Percentiles rank a stretch among this genome's conserved stretches.
Evolutionary conservation across 1,140 invertebrate genomes (phyloP).

Genomic region (Drosophila chauvacae): DNA sequence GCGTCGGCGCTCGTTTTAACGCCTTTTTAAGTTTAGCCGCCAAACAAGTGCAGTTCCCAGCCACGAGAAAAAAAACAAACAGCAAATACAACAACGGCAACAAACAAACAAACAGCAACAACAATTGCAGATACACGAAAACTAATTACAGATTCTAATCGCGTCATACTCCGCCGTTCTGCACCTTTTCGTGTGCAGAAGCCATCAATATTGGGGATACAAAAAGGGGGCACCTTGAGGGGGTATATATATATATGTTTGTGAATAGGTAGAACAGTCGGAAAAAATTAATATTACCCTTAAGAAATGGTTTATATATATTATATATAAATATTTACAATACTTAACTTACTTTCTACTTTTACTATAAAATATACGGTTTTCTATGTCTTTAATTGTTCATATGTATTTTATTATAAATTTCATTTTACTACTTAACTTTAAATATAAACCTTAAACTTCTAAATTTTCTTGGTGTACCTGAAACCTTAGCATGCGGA

Average conservation of each 20-base stretch:
- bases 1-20: conserved; percentile 78
- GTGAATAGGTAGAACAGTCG: background rate
- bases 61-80: conserved; percentile 37
- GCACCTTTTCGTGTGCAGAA: conserved; percentile 65
- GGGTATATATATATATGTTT: background rate
- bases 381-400: background rate
- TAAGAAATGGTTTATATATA: background rate
- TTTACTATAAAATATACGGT: background rate
- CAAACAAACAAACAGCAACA: conserved; percentile 43
- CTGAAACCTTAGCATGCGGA: conserved; percentile 53
- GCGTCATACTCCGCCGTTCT: conserved; percentile 71
- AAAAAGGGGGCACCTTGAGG: background rate
- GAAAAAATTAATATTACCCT: background rate
- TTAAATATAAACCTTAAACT: background rate
- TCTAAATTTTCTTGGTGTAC: background rate
- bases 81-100: conserved; percentile 8
- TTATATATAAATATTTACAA: background rate
- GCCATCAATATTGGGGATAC: conserved; percentile 74
- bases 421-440: background rate
- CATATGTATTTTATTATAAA: background rate
- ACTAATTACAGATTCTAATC: conserved; percentile 84
- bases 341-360: background rate
- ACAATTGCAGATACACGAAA: conserved; percentile 83
- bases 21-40: conserved; percentile 81
- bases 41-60: conserved; percentile 81